Percentiles rank a stretch among this genome's conserved stretches.
Evolutionary conservation across 1,140 invertebrate species (phyloP).

Genomic region (Drosophila nikananu): DNA sequence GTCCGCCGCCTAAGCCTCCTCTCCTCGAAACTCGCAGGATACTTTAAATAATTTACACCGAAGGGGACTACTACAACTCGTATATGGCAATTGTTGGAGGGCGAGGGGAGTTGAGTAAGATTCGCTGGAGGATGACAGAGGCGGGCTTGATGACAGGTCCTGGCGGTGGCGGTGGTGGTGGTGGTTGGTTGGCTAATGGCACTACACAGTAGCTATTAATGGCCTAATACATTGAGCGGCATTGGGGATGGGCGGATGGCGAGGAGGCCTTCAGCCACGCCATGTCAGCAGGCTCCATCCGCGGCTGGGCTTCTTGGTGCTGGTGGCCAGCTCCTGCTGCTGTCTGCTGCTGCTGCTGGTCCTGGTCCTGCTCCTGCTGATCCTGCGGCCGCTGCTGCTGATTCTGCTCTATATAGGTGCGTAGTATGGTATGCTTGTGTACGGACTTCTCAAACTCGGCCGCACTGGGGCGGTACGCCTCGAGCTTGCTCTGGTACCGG

Average conservation of each 20-base stretch:
- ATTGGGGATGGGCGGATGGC: conserved; percentile 32
- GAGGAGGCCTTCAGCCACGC: conserved; percentile 60
- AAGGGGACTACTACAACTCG: conserved; percentile 28
- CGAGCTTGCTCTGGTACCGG: conserved; percentile 71
- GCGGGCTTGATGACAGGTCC: conserved; percentile 20
- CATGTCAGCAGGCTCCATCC: conserved; percentile 81
- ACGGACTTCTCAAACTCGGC: conserved; percentile 79
- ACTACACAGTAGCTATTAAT: conserved; percentile 84
- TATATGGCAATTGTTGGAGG: conserved; percentile 67
- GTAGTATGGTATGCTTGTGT: conserved; percentile 81
- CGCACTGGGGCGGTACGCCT: conserved; percentile 74
- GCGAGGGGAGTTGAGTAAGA: conserved; percentile 45
- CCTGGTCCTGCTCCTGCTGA: conserved; percentile 33
- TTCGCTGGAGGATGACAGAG: conserved; percentile 25
- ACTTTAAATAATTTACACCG: conserved; percentile 61
- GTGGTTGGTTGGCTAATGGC: conserved; percentile 60
- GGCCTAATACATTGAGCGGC: conserved; percentile 83
- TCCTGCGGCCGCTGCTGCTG: conserved; percentile 36
- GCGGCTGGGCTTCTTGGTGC: conserved; percentile 64
- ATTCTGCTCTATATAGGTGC: conserved; percentile 75
- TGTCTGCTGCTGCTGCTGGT: conserved; percentile 25
- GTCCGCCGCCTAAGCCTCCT: conserved; percentile 28
- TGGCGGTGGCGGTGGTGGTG: conserved; percentile 7
- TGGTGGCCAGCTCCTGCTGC: conserved; percentile 31
- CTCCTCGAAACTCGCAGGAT: conserved; percentile 18